Evolutionary conservation across 2,888 invertebrate species (phyloP), one percentile per base, ranked within the genome.

Genomic region (Galerucella pusilla): DNA sequence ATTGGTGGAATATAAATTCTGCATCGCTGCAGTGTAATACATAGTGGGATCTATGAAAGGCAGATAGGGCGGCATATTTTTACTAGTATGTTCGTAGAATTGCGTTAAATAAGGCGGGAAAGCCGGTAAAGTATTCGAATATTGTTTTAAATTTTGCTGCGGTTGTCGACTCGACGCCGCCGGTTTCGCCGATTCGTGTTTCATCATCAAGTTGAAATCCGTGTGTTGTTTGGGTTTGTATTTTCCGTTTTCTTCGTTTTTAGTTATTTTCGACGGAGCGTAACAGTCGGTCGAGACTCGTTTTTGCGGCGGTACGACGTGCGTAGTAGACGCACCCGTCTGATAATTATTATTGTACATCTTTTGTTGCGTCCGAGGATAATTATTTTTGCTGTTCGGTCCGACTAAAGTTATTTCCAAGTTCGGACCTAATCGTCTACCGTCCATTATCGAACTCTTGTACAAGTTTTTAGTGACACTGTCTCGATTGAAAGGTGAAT

Each of bases 331-430:
- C 11, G 71, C 42, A 5, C 45, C 7, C 16, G 66, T 16, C 10
- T 28, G 68, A 49, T 64, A 54, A 6, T 70, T 71, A 6, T 70
- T 71, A 66, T 42, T 42, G 35, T 42, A 42, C 35, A 42, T 42
- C 9, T 42, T 42, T 42, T 42, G 35, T 42, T 68, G 66, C 14
- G 67, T 59, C 68, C 73, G 73, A 6, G 66, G 73, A n/a, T 28
- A 35, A 16, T 46, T 45, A 61, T 69, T 76, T 45, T 74, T 75
- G 35, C 60, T 71, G 46, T 79, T 76, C 5, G 84, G 81, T 25
- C 84, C 84, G 0, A 94, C 93, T 77, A 94, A 84, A 0, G 94
- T 94, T 42, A 94, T 94, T 84, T 94, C 94, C 70, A 94, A 85
- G 83, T 93, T 93, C 0, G 93, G 91, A 0, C 92, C 91, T 49